Base-by-base conservation (phyloP, 2,888 invertebrate genomes). In the Phortica okadai region DNA sequence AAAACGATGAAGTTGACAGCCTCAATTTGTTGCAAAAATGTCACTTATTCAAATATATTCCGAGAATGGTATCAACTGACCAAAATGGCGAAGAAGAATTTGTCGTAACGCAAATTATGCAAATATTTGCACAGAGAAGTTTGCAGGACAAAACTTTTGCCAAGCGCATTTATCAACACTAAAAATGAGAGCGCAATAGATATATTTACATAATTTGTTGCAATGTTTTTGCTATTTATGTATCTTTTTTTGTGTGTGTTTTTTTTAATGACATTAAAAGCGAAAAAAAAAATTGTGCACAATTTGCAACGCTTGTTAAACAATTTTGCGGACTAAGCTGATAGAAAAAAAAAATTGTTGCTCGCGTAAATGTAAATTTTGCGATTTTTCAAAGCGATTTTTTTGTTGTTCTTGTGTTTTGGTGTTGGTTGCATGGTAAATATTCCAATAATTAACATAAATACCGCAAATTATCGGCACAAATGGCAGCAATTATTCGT, bases 401-500 rank as follows among this genome's bases (percentile, higher is more conserved):
- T 70, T 45, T 70, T 21, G 21, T 4, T 50, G 16, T 74, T 74
- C 2, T 7, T 59, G 2, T 73, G 7, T 73, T n/a, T 56, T 58
- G 21, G 2, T 54, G 10, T 66, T 62, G 5, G 45, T 66, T 66
- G 14, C 25, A 21, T 25, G 10, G 41, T 5, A 84, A 83, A 83
- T 86, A 81, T 86, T 80, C 79, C 80, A 83, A 82, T 88, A 88
- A 88, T 85, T 85, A 88, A 82, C 82, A 75, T 70, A 77, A 74
- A 84, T 45, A 21, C 69, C 25, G 50, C 21, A 70, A 50, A 50
- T 70, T 50, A 70, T 67, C 41, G 42, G n/a, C 42, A 44, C 16
- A 44, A 67, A 8, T n/a, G 42, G 42, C 41, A 44, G 42, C 67
- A 42, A 41, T 25, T 62, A 11, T 62, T 25, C 62, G 16, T 10